phyloP scores from a whole-genome alignment of 2,888 invertebrate genomes.

The Polia nebulosa region DNA sequence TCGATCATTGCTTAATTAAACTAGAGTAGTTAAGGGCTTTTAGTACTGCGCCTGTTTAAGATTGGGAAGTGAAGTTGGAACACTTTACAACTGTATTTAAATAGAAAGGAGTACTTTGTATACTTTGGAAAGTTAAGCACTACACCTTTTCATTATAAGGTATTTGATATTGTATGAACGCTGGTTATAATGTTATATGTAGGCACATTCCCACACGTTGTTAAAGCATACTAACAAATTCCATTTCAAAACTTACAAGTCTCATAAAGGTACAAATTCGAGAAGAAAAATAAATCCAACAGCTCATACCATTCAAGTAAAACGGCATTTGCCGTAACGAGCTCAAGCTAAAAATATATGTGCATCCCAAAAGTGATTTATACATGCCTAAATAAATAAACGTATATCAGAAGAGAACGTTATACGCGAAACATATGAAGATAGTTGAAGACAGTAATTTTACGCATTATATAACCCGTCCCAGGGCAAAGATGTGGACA shows the following conservation, averaged over 20 bases:
- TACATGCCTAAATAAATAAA: slow-evolving; percentile 71
- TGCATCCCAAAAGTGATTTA: slow-evolving; percentile 67
- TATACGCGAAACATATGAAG: slow-evolving; percentile 79
- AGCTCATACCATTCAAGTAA: slow-evolving; percentile 47
- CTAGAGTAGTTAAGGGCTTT: slow-evolving; percentile 68
- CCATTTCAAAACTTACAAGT: slow-evolving; percentile 28
- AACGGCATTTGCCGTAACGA: slow-evolving; percentile 53
- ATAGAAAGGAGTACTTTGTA: slow-evolving; percentile 29
- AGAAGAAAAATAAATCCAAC: slow-evolving; percentile 41
- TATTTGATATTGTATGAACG: too few relatives aligned
- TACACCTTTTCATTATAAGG: too few relatives aligned
- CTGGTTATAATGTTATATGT: too few relatives aligned
- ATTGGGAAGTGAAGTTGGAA: slow-evolving; percentile 51
- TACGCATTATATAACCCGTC: slow-evolving; percentile 89
- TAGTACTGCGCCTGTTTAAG: slow-evolving; percentile 68
- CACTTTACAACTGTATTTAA: slow-evolving; percentile 42
- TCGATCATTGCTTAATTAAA: slow-evolving; percentile 86
- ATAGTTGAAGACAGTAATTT: slow-evolving; percentile 88
- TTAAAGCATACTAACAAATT: slow-evolving; percentile 2
- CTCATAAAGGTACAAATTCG: slow-evolving; percentile 14
- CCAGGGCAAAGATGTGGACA: slow-evolving; percentile 79
- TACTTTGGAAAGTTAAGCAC: slow-evolving; percentile 25
- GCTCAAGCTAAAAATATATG: slow-evolving; percentile 54
- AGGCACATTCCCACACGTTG: background rate
- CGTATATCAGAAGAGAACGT: slow-evolving; percentile 68